These are phyloP conservation scores for Palythoa heliodiscus DNA, from an alignment of 92 coral and sea anemone genomes.

Conservation along the genomic window DNA sequence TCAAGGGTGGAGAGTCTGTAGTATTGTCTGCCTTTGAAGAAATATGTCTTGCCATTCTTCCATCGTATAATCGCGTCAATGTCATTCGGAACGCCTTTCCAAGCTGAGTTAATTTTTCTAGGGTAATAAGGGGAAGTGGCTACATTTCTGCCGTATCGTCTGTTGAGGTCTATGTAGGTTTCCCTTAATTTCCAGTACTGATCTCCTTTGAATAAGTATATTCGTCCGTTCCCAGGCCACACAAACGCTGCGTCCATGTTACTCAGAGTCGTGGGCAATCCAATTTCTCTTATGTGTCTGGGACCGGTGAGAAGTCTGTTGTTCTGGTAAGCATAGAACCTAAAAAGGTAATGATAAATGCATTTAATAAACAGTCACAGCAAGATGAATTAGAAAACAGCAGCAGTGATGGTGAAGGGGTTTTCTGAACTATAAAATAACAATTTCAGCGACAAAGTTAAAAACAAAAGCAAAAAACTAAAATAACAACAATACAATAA, in stretches of 20 bases:
- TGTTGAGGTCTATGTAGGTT: not conserved
- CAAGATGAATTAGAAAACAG: not conserved
- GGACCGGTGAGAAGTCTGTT: conserved; percentile 43
- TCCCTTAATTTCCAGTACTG: conserved; percentile 86
- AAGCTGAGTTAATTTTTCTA: conserved; percentile 45
- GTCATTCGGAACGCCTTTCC: conserved; percentile 74
- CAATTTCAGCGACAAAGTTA: too few relatives aligned
- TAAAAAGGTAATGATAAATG: conserved; percentile 5
- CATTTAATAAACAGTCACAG: not conserved
- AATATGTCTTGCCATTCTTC: conserved; percentile 77
- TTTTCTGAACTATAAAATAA: too few relatives aligned
- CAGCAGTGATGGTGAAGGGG: not conserved
- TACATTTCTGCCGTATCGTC: too few relatives aligned
- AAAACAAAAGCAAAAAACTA: too few relatives aligned
- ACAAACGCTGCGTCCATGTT: conserved; percentile 79
- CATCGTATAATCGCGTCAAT: conserved; percentile 78
- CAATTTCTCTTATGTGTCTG: conserved; percentile 47
- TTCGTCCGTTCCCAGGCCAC: conserved; percentile 86
- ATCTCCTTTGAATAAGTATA: conserved; percentile 83
- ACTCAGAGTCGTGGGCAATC: conserved; percentile 59
- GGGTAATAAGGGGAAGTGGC: conserved; percentile 75
- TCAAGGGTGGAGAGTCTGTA: conserved; percentile 60
- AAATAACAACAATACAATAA: too few relatives aligned
- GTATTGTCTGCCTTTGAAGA: conserved; percentile 66
- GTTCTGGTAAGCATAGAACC: conserved; percentile 59